A percentile compares a stretch with the other conserved stretches of the same genome.
These are phyloP conservation scores for Notodonta dromedarius DNA, from an alignment of 2,888 invertebrate species.

Conservation along the genomic window DNA sequence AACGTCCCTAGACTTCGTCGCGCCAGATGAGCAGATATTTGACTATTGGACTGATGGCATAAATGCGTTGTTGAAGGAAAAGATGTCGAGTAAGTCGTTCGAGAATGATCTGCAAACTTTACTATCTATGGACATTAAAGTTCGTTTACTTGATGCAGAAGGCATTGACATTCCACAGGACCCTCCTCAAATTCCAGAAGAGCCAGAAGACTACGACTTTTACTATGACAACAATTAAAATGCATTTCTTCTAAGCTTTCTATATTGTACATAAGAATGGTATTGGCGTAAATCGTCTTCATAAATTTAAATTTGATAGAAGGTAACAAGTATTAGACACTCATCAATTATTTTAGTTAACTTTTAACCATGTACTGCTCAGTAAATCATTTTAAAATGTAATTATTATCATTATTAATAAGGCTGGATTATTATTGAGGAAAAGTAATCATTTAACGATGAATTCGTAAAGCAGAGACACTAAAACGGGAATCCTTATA, in stretches of 20 bases:
- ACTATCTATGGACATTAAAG: conserved; percentile 97
- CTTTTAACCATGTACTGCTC: no score
- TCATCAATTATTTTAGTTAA: no score
- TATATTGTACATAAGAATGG: conserved; percentile 14
- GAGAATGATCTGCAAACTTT: conserved; percentile 96
- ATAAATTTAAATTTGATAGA: conserved; percentile 14
- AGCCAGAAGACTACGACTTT: conserved; percentile 96
- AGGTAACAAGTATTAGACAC: conserved; percentile 1
- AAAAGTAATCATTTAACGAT: no score
- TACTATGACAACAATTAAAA: conserved; percentile 88
- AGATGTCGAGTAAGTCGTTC: conserved; percentile 95
- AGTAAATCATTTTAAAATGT: no score
- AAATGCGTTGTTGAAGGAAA: conserved; percentile 93
- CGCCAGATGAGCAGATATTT: conserved; percentile 93
- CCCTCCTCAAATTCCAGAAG: conserved; percentile 95
- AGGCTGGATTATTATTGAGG: no score
- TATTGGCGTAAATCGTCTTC: conserved; percentile 11
- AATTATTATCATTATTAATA: no score
- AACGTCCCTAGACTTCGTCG: conserved; percentile 95
- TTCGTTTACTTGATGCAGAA: conserved; percentile 96
- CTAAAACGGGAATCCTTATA: conserved; percentile 24
- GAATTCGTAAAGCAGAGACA: conserved; percentile 9
- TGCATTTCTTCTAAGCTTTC: conserved; percentile 22
- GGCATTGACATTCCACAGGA: conserved; percentile 97
- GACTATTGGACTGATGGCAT: conserved; percentile 99